These are phyloP conservation scores for Pseudorasbora parva DNA, from an alignment of 2,113 vertebrate species.

Conservation along the genomic window DNA sequence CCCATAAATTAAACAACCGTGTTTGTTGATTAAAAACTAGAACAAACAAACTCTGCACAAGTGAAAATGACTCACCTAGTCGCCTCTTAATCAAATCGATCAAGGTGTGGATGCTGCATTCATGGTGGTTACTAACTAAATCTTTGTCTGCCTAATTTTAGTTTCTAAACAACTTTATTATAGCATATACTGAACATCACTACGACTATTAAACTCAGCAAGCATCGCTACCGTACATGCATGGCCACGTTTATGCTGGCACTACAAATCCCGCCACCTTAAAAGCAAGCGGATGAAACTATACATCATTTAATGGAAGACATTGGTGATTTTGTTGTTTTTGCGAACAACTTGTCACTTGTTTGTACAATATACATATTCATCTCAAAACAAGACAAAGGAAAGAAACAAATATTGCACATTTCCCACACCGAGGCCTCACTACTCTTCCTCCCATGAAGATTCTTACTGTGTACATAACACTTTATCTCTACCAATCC, in stretches of 20 bases:
- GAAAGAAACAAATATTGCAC: conserved; percentile 90
- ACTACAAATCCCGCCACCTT: conserved; percentile 88
- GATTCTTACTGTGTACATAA: background rate
- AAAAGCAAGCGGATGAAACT: conserved; percentile 95
- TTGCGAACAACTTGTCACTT: conserved; percentile 99
- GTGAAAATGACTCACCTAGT: conserved; percentile 1
- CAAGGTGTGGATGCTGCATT: conserved; percentile 45
- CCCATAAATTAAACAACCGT: background rate
- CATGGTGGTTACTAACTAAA: conserved; percentile 48
- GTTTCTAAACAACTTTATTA: conserved; percentile 53
- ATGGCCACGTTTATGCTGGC: conserved; percentile 88
- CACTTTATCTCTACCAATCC: background rate
- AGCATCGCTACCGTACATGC: conserved; percentile 94
- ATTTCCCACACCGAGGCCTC: conserved; percentile 70
- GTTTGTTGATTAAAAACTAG: background rate
- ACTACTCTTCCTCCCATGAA: background rate
- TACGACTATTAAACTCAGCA: conserved; percentile 76
- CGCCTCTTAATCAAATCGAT: conserved; percentile 22
- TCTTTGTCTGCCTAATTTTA: conserved; percentile 37
- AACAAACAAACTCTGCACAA: background rate
- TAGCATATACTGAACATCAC: conserved; percentile 60
- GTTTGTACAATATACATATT: conserved; percentile 97
- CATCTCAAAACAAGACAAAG: conserved; percentile 78
- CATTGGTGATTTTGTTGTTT: conserved; percentile 99
- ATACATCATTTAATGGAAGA: conserved; percentile 99